A percentile compares a stretch with the other conserved stretches of the same genome.
Conservation (phyloP, 2,888 invertebrate species). For the Schizaphis graminum region DNA sequence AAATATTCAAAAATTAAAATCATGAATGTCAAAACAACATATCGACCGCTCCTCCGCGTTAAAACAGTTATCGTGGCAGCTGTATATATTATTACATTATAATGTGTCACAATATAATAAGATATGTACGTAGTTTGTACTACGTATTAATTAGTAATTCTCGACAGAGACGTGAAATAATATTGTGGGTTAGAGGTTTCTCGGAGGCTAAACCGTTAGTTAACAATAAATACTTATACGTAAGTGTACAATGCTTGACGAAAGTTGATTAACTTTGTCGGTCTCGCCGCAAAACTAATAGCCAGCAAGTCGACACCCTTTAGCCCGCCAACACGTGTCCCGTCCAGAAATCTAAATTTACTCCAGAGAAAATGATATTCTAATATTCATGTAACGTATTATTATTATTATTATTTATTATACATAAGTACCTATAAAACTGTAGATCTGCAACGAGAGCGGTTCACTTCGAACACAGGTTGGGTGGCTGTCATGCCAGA, state of each 20-base stretch:
- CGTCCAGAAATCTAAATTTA: not conserved
- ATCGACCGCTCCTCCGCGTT: not conserved
- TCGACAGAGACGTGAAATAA: not conserved
- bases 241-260: not conserved
- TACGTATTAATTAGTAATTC: not conserved
- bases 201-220: not conserved
- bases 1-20: not conserved
- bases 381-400: not conserved
- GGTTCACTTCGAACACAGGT: not conserved
- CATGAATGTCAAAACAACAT: not conserved
- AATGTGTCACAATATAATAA: not conserved
- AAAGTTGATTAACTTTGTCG: not conserved
- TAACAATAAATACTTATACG: not conserved
- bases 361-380: not conserved
- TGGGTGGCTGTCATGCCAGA: not conserved
- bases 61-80: not conserved
- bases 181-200: not conserved
- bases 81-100: not conserved
- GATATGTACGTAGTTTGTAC: not conserved
- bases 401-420: not conserved
- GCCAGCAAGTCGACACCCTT: not conserved
- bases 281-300: not conserved
- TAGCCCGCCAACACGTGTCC: not conserved
- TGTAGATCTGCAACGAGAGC: not conserved
- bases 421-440: not conserved